A percentile compares a stretch with the other conserved stretches of the same genome.
These are phyloP conservation scores for Volucella bombylans DNA, from an alignment of 2,888 invertebrate species.

Conservation along the genomic window DNA sequence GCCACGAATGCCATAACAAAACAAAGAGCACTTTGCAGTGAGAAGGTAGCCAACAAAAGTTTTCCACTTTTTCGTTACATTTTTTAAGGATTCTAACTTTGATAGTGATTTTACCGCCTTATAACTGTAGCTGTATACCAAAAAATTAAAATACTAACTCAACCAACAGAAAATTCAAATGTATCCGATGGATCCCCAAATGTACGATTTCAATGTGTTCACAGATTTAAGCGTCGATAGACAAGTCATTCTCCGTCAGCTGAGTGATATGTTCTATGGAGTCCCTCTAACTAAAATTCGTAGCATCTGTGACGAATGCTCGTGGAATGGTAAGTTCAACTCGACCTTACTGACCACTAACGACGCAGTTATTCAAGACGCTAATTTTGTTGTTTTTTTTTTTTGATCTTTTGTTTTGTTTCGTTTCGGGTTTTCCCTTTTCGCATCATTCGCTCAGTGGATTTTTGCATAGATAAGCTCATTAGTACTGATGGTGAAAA, in stretches of 20 bases:
- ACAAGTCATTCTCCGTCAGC: constrained; percentile 67
- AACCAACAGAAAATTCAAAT: background rate
- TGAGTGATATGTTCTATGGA: constrained; percentile 74
- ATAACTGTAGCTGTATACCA: constrained; percentile 3
- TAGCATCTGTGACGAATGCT: constrained; percentile 55
- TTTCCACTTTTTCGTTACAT: constrained; percentile 20
- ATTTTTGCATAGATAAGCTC: constrained; percentile 72
- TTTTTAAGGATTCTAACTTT: constrained; percentile 22
- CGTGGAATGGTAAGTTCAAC: constrained; percentile 74
- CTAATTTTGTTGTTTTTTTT: background rate
- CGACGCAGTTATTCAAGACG: constrained; percentile 5
- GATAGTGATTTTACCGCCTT: constrained; percentile 1
- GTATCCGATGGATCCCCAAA: constrained; percentile 41
- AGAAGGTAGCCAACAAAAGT: background rate
- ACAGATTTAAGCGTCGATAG: constrained; percentile 53
- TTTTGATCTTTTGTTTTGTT: background rate
- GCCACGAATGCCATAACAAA: constrained; percentile 58
- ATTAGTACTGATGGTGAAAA: constrained; percentile 24
- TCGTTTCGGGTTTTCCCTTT: background rate
- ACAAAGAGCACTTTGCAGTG: constrained; percentile 33
- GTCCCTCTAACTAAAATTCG: constrained; percentile 44
- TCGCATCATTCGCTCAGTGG: constrained; percentile 64
- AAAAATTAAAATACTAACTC: constrained; percentile 11
- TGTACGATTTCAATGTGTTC: constrained; percentile 19
- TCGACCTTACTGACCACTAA: background rate